Base-by-base conservation (phyloP, 2,113 vertebrate species). In the Dolichallabes microphthalmus region DNA sequence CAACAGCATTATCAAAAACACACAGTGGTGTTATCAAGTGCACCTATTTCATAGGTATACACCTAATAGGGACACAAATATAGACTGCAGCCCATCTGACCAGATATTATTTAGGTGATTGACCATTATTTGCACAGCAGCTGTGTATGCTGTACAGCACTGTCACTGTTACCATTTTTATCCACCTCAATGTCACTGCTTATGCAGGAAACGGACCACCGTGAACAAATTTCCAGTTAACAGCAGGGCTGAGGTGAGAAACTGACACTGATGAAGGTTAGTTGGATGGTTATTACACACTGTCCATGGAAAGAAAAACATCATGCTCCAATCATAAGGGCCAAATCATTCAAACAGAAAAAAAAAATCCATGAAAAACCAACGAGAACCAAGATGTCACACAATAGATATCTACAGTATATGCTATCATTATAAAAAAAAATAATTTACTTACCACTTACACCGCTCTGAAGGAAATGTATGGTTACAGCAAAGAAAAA, bases 361-460 rank as follows among this genome's bases (percentile, higher is more conserved):
- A 17, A 5, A 2, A 73, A 17, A 75, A 15, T 75, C 3, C 69
- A 22, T 25, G 20, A 50, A 2, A 39, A 71, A 71, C 17, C 39
- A 73, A 22, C 17, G 22, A 20, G 35, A 5, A 25, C 8, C 22
- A 52, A 69, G 22, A 25, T 45, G 19, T 69, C 13, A 50, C 71
- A 50, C 25, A 13, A 50, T 6, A 75, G 45, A 53, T 27, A n/a
- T 39, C 39, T 11, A 57, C 55, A 3, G 55, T 32, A 82, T n/a
- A 32, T 11, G 35, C 15, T 35, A 50, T 39, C 14, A 76, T 32
- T 69, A 22, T 11, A 45, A 45, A 6, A 45, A 39, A 45, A 45
- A 7, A 45, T 45, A 8, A 20, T 27, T 58, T 63, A 81, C 85
- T 86, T 22, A 85, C 84, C 84, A 3, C 71, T 71, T 27, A 80